Evolutionary conservation across 1,140 invertebrate species (phyloP), one percentile per base, ranked within the genome.

Genomic region (Calosoma granatense): DNA sequence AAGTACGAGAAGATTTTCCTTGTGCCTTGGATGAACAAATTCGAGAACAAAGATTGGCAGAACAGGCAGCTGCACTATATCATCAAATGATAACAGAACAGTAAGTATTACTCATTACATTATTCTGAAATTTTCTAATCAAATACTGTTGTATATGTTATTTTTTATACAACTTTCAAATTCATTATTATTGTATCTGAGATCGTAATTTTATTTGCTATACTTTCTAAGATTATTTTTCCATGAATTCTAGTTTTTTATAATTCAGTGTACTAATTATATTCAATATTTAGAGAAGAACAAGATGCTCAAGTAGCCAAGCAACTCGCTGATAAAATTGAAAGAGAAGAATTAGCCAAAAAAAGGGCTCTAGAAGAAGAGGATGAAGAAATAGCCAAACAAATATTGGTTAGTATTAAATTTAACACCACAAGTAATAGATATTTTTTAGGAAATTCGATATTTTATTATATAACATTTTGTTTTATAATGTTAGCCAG

Each of bases 1-100:
- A 90, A 55, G 88, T 95, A 1, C 77, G 94, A 19, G 86, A 93
- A 69, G 94, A 96, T 72, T 83, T 92, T 60, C 91, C 91, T 1
- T 80, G 84, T 60, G 93, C 93, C 0, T 75, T 85, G 56, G 81
- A 84, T 60, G 90, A 94, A 60, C 92, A 96, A 71, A 76, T 82
- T 60, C 76, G 84, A 61, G 90, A 92, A 68, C 79, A 85, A 65
- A 74, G 79, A 62, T 73, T 84, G 63, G 84, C 83, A 1, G 75
- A 78, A 60, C 72, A 77, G 17, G 71, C 78, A 23, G 76, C 77
- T 54, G 74, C 76, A 19, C 77, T 77, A 65, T 86, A 88, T 67
- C 78, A 84, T 55, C 74, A 72, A 60, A 75, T 81, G 62, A 64
- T 83, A 14, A 76, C 78, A 55, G 76, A 84, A 67, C 84, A 86